A percentile compares a stretch with the other conserved stretches of the same genome.
phyloP scores from a whole-genome alignment of 2,888 invertebrate species.

The Neelides folsomi region DNA sequence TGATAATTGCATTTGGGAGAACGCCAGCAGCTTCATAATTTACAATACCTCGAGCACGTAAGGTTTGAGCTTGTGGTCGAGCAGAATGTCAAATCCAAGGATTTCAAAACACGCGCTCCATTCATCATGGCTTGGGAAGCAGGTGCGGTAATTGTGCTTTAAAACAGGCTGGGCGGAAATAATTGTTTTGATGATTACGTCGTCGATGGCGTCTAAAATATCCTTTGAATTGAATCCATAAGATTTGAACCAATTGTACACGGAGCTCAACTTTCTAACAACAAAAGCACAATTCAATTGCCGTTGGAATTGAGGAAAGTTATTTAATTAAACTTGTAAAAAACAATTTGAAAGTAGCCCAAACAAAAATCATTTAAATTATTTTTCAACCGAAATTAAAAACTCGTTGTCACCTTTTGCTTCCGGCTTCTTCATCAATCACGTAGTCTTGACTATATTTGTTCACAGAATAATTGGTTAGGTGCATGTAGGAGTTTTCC shows the following conservation, averaged over 20 bases:
- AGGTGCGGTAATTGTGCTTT: slow-evolving; percentile 73
- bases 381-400: too few relatives aligned
- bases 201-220: slow-evolving; percentile 73
- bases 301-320: not conserved
- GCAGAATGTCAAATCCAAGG: slow-evolving; percentile 74
- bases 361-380: too few relatives aligned
- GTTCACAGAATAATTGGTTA: slow-evolving; percentile 88
- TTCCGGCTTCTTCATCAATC: slow-evolving; percentile 70
- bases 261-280: slow-evolving; percentile 54
- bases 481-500: slow-evolving; percentile 81
- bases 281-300: not conserved
- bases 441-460: slow-evolving; percentile 76
- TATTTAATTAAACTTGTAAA: not conserved
- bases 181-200: slow-evolving; percentile 80
- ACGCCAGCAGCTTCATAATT: too few relatives aligned
- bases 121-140: slow-evolving; percentile 74
- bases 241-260: slow-evolving; percentile 58
- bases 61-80: slow-evolving; percentile 73
- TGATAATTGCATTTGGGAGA: too few relatives aligned
- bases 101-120: slow-evolving; percentile 82
- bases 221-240: slow-evolving; percentile 59
- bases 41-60: slow-evolving; percentile 61
- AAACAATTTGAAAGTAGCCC: not conserved
- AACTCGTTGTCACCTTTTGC: slow-evolving; percentile 53
- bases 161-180: slow-evolving; percentile 75